phyloP scores from a whole-genome alignment of 2,113 vertebrate genomes.

The Hemichromis elongatus region DNA sequence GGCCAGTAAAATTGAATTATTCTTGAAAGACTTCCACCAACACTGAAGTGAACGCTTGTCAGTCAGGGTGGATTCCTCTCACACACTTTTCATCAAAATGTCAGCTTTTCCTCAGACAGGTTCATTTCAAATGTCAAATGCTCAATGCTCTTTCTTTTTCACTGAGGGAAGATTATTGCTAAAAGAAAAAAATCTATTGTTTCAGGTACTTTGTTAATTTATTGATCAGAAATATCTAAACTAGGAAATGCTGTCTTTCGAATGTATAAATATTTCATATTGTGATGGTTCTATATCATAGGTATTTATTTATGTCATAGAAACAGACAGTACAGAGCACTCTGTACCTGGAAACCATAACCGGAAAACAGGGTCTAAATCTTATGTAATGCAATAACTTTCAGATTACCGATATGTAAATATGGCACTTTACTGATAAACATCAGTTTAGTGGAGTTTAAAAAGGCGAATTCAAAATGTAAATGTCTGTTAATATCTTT shows the following conservation, averaged over 20 bases:
- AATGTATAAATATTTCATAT: slow-evolving; percentile 40
- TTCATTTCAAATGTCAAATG: slow-evolving; percentile 9
- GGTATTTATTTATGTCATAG: slow-evolving; percentile 41
- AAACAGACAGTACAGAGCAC: neutral
- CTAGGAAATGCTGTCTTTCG: slow-evolving; percentile 23
- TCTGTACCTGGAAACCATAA: neutral
- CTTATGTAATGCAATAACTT: slow-evolving; percentile 69
- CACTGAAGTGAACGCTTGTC: neutral
- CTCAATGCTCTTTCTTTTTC: neutral
- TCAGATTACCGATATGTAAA: slow-evolving; percentile 41
- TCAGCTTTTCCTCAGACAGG: neutral
- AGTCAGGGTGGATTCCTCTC: neutral
- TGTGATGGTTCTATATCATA: neutral
- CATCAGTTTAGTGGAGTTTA: slow-evolving; percentile 29
- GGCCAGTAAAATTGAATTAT: neutral
- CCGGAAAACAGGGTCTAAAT: slow-evolving; percentile 60
- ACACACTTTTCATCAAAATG: neutral
- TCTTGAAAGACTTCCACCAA: neutral
- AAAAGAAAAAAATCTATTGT: neutral
- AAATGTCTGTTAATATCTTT: neutral
- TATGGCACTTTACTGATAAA: slow-evolving; percentile 45
- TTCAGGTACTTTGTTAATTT: slow-evolving; percentile 34
- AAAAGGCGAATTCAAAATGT: slow-evolving; percentile 2
- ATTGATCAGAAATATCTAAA: slow-evolving; percentile 5
- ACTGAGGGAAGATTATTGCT: neutral